Evolutionary conservation across 1,140 invertebrate genomes (phyloP).

Genomic region (Copidosoma floridanum): DNA sequence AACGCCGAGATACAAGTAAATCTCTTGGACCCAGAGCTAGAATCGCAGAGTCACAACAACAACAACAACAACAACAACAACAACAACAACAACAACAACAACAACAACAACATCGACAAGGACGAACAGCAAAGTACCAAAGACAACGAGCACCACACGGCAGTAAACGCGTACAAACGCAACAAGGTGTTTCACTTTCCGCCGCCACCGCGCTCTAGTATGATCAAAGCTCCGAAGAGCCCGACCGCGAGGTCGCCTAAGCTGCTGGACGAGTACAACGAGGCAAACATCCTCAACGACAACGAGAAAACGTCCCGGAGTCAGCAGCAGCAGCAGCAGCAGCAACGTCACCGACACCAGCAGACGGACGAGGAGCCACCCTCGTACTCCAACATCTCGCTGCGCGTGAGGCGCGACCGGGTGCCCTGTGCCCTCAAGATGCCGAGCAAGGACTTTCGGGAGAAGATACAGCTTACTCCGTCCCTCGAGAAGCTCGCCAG

Average conservation of each 20-base stretch:
- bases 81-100: no score
- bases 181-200: conserved; percentile 35
- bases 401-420: conserved; percentile 28
- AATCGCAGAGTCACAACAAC: no score
- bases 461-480: conserved; percentile 39
- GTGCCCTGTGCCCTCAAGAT: conserved; percentile 29
- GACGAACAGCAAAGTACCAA: not conserved
- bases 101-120: no score
- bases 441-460: conserved; percentile 24
- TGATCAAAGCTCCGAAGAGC: conserved; percentile 21
- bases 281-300: conserved; percentile 45
- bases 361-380: conserved; percentile 25
- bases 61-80: no score
- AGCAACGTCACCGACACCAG: not conserved
- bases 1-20: conserved; percentile 25
- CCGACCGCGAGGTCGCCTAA: conserved; percentile 40
- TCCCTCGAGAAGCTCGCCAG: conserved; percentile 43
- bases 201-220: conserved; percentile 7
- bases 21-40: no score
- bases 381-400: conserved; percentile 37
- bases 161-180: conserved; percentile 8
- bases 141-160: not conserved
- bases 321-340: no score
- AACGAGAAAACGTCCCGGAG: conserved; percentile 22
- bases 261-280: conserved; percentile 44